Base-by-base conservation (phyloP, 2,797 vertebrate species). In the Phoebastria nigripes region DNA sequence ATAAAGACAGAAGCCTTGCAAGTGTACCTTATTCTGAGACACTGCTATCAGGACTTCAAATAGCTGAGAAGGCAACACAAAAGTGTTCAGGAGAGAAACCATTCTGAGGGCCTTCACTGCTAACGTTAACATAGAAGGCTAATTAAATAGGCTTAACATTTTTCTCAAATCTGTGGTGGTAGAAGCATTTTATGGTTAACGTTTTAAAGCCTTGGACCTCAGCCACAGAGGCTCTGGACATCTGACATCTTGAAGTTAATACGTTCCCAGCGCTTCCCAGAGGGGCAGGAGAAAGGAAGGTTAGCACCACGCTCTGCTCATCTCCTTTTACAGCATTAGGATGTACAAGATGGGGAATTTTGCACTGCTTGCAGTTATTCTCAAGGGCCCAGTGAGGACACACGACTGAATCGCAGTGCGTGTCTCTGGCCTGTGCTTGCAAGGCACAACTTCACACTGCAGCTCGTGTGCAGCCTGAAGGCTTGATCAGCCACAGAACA, bases 401-500 rank as follows among this genome's bases (percentile, higher is more conserved):
- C 1, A 0, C 0, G 0, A 14, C 33, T 11, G 22, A 49, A 39
- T 4, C 4, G 1, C 47, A 10, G 63, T 0, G 31, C 11, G 0
- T 1, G 6, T 44, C 22, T 61, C 65, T 7, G 14, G 14, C 39
- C 35, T 21, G 41, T 6, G 61, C 52, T 28, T 17, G 9, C 49
- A n/a, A 63, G 28, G 44, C 58, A n/a, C 85, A 42, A 5, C 76
- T 29, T 31, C 76, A 31, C 65, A 6, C 16, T 1, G 2, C 70
- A 61, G 58, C 65, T 46, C 18, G 0, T 1, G 8, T 12, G 63
- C 41, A 15, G 72, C 72, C 67, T 2, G 3, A 55, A 74, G 46
- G 12, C 46, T 31, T 6, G 9, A 63, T 15, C 56, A 58, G 54
- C 61, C 52, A 29, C 29, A 24, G 52, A 37, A 29, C 51, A 46